These are phyloP conservation scores for Diplazon laetatorius DNA, from an alignment of 2,888 invertebrate species.

Conservation along the genomic window DNA sequence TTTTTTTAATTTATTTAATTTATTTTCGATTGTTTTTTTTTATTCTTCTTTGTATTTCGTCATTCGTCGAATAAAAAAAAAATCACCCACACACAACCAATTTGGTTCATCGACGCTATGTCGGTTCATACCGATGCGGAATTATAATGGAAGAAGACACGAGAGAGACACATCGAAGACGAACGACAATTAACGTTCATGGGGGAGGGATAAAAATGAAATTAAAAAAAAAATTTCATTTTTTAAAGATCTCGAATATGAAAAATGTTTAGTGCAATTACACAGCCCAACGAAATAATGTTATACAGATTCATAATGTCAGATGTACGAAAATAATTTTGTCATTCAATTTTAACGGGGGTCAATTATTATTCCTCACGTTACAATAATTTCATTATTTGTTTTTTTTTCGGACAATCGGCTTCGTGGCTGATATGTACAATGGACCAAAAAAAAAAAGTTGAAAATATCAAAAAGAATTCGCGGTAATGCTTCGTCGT, in stretches of 20 bases:
- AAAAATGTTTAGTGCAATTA: too few relatives aligned
- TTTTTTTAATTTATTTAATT: slow-evolving; percentile 13
- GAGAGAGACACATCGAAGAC: slow-evolving; percentile 33
- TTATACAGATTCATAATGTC: slow-evolving; percentile 50
- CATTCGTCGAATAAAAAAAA: too few relatives aligned
- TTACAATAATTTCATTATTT: neutral
- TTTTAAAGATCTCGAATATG: too few relatives aligned
- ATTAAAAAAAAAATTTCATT: too few relatives aligned
- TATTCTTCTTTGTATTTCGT: neutral
- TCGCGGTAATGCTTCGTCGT: slow-evolving; percentile 55
- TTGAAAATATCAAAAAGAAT: too few relatives aligned
- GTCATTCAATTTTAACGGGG: slow-evolving; percentile 57
- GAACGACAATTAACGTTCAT: slow-evolving; percentile 30
- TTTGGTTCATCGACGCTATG: too few relatives aligned
- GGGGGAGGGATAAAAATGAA: too few relatives aligned
- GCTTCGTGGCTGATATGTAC: slow-evolving; percentile 77
- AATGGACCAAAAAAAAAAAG: too few relatives aligned
- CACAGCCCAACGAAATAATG: slow-evolving; percentile 32
- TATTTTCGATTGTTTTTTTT: neutral
- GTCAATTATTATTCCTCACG: too few relatives aligned
- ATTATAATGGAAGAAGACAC: slow-evolving; percentile 43
- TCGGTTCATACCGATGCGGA: slow-evolving; percentile 20
- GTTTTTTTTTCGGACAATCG: slow-evolving; percentile 60
- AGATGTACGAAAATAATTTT: slow-evolving; percentile 77
- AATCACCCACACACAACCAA: too few relatives aligned